phyloP scores from a whole-genome alignment of 1,140 invertebrate species.

The Euwallacea fornicatus region DNA sequence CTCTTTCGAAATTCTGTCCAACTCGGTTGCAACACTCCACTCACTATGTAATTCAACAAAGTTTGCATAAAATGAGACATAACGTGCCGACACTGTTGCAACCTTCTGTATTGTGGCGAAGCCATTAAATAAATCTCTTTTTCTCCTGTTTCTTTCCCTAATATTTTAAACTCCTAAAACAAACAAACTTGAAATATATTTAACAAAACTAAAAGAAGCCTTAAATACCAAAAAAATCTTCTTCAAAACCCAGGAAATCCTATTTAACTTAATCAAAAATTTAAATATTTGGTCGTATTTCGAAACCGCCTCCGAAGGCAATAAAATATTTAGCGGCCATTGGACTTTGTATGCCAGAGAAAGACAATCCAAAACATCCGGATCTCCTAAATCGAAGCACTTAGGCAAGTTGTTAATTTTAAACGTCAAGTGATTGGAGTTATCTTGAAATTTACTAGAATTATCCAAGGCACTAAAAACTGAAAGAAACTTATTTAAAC shows the following conservation, averaged over 20 bases:
- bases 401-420: slow-evolving; percentile 60
- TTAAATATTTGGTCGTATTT: slow-evolving; percentile 74
- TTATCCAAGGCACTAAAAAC: slow-evolving; percentile 61
- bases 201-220: background rate
- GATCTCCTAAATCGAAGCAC: slow-evolving; percentile 62
- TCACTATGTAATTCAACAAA: slow-evolving; percentile 71
- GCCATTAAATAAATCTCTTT: slow-evolving; percentile 53
- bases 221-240: slow-evolving; percentile 62
- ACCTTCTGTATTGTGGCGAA: slow-evolving; percentile 62
- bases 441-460: slow-evolving; percentile 57
- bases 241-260: slow-evolving; percentile 72
- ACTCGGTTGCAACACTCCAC: slow-evolving; percentile 68
- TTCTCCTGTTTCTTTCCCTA: slow-evolving; percentile 55
- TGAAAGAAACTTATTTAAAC: slow-evolving; percentile 43
- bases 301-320: slow-evolving; percentile 66
- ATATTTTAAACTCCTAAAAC: slow-evolving; percentile 57
- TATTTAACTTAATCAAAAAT: slow-evolving; percentile 71
- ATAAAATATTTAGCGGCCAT: slow-evolving; percentile 77
- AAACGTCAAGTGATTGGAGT: slow-evolving; percentile 62
- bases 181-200: slow-evolving; percentile 3
- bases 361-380: slow-evolving; percentile 66
- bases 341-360: slow-evolving; percentile 68
- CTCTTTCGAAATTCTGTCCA: slow-evolving; percentile 71
- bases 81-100: slow-evolving; percentile 69
- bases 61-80: slow-evolving; percentile 74